Conservation (phyloP, 2,113 vertebrate genomes). For the Prionailurus viverrinus region DNA sequence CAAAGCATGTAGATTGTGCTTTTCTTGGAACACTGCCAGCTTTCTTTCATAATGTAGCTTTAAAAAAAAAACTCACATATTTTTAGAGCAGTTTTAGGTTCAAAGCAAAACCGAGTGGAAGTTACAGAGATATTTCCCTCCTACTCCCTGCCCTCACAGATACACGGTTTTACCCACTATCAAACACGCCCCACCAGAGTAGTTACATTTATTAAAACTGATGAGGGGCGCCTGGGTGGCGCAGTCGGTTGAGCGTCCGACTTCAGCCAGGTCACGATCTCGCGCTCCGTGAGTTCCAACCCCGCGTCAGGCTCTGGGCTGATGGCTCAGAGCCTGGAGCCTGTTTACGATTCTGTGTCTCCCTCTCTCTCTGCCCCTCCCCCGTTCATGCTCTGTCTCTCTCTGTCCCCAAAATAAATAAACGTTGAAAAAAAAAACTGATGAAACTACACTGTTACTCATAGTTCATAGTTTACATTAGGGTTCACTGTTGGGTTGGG, state of each 20-base stretch:
- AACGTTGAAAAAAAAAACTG: background rate
- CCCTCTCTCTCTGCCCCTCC: too few relatives aligned
- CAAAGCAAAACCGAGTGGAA: background rate
- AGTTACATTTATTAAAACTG: background rate
- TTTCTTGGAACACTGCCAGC: background rate
- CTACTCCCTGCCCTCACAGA: background rate
- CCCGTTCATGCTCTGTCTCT: too few relatives aligned
- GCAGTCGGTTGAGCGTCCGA: too few relatives aligned
- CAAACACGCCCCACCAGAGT: background rate
- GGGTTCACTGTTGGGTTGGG: background rate
- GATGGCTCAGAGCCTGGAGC: too few relatives aligned
- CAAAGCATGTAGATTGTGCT: background rate
- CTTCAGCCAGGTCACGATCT: too few relatives aligned
- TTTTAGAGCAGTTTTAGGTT: background rate
- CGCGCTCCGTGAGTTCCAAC: too few relatives aligned
- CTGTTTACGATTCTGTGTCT: too few relatives aligned
- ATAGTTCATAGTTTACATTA: background rate
- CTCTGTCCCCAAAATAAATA: too few relatives aligned
- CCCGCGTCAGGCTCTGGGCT: too few relatives aligned
- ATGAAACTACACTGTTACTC: background rate
- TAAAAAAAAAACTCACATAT: background rate
- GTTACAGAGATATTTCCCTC: background rate
- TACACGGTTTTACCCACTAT: background rate
- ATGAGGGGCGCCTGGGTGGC: background rate
- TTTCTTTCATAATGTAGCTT: background rate